phyloP scores from a whole-genome alignment of 2,113 vertebrate genomes.

The Aplodontia rufa region DNA sequence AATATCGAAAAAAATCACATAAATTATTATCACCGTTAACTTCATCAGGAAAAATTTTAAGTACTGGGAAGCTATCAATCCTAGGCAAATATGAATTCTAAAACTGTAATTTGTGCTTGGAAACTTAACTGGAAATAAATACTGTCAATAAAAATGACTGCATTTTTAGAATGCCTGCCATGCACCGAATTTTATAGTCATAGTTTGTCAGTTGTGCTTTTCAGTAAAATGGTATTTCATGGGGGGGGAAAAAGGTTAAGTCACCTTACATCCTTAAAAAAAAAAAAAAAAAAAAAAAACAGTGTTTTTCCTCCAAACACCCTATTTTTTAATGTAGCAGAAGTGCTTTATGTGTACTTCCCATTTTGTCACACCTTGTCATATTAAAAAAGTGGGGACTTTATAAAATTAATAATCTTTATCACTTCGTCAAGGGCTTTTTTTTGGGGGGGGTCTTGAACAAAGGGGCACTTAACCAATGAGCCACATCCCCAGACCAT shows the following conservation, averaged over 20 bases:
- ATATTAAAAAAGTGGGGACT: not conserved
- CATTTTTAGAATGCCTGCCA: not conserved
- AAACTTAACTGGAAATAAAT: not conserved
- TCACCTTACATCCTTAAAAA: not conserved
- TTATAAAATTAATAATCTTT: conserved; percentile 3
- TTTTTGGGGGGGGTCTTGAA: no score
- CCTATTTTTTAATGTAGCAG: not conserved
- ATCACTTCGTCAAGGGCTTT: conserved; percentile 8
- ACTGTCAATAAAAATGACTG: not conserved
- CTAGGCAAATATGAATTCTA: not conserved
- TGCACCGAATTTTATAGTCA: not conserved
- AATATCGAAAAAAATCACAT: not conserved
- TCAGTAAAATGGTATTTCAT: not conserved
- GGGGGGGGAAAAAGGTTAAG: not conserved
- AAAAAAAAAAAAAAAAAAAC: not conserved
- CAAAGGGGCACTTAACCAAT: no score
- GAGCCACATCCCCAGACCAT: no score
- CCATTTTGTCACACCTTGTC: not conserved
- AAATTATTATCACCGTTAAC: not conserved
- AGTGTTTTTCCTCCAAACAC: not conserved
- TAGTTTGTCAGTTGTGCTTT: not conserved
- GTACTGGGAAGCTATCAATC: not conserved
- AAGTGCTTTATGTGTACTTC: not conserved
- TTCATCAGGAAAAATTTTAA: conserved; percentile 25
- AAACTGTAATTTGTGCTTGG: conserved; percentile 23